These are phyloP conservation scores for Prunella fulvescens DNA, from an alignment of 2,113 vertebrate genomes.

Conservation along the genomic window DNA sequence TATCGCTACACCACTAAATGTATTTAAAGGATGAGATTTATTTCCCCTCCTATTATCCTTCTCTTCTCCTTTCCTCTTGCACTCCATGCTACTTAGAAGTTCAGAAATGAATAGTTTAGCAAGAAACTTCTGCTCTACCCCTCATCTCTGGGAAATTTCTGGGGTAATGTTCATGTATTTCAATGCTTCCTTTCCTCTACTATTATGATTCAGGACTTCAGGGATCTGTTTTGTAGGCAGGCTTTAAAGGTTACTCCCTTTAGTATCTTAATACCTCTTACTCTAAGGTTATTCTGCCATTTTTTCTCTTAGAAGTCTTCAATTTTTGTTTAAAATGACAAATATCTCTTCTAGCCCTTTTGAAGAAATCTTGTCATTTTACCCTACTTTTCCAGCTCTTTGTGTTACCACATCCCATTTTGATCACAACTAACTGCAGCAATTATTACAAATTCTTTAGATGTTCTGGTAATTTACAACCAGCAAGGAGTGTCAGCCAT, in stretches of 20 bases:
- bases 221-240: slow-evolving; percentile 5
- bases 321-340: slow-evolving; percentile 31
- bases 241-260: slow-evolving; percentile 62
- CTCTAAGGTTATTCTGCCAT: slow-evolving; percentile 38
- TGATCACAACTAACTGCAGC: not conserved
- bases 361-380: not conserved
- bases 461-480: not conserved
- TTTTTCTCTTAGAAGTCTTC: slow-evolving; percentile 4
- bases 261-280: slow-evolving; percentile 29
- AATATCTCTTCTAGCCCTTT: not conserved
- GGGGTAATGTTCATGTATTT: not conserved
- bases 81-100: not conserved
- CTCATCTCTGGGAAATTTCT: not conserved
- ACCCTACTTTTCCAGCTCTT: not conserved
- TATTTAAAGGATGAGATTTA: slow-evolving; percentile 23
- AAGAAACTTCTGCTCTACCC: not conserved
- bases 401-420: not conserved
- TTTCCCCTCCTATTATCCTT: not conserved
- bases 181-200: not conserved
- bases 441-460: not conserved
- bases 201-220: not conserved
- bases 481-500: not conserved
- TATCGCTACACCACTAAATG: not conserved
- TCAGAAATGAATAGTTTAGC: slow-evolving; percentile 1
- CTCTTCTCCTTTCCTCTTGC: not conserved